A percentile compares a stretch with the other conserved stretches of the same genome.
These are phyloP conservation scores for Xiphydria camelus DNA, from an alignment of 2,888 invertebrate genomes.

Conservation along the genomic window DNA sequence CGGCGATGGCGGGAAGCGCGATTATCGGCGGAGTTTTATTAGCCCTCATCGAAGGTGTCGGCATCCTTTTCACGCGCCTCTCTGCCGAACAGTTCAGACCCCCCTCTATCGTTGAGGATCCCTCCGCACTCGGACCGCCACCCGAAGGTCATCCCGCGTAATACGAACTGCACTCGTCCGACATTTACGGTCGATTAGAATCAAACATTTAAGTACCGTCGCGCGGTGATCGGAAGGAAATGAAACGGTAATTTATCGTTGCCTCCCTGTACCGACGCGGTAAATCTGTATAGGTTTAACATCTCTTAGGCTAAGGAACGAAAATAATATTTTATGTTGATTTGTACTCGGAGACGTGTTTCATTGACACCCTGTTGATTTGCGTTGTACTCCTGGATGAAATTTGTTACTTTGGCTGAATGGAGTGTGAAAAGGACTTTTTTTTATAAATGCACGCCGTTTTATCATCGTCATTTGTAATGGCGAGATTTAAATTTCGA, in stretches of 20 bases:
- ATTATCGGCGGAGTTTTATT: conserved; percentile 93
- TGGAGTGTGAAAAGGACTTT: too few species aligned
- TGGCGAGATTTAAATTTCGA: neutral
- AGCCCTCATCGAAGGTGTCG: conserved; percentile 96
- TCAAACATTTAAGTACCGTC: conserved; percentile 22
- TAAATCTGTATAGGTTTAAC: conserved; percentile 31
- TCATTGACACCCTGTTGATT: too few species aligned
- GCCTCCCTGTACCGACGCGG: conserved; percentile 16
- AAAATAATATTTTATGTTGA: conserved; percentile 15
- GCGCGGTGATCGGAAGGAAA: conserved; percentile 8
- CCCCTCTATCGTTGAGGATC: conserved; percentile 77
- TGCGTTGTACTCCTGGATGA: too few species aligned
- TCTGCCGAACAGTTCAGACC: conserved; percentile 93
- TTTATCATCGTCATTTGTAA: neutral
- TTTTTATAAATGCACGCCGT: too few species aligned
- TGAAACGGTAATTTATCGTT: neutral
- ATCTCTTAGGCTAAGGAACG: conserved; percentile 21
- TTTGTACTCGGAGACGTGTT: neutral
- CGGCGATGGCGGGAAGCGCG: conserved; percentile 94
- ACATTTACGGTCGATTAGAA: conserved; percentile 27
- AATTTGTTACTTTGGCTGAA: too few species aligned
- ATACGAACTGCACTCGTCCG: conserved; percentile 16
- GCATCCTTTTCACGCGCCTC: conserved; percentile 89
- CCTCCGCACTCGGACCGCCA: conserved; percentile 69
- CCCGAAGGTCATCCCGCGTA: conserved; percentile 47